Evolutionary conservation across 2,888 invertebrate genomes (phyloP), one percentile per base, ranked within the genome.

Genomic region (Dysmachus trigonus): DNA sequence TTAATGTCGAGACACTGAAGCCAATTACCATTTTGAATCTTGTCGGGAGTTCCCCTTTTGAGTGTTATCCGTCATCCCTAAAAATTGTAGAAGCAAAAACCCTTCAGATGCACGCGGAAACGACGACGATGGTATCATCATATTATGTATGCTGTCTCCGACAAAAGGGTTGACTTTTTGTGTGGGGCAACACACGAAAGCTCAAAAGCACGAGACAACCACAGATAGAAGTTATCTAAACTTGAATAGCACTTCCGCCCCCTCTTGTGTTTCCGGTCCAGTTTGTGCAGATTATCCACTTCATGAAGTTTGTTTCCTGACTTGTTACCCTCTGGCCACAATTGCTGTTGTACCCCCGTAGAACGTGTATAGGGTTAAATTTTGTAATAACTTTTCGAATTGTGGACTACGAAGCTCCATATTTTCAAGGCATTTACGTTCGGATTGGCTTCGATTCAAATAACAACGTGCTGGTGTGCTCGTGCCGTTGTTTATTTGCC

Each of bases 261-360:
- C 82, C 82, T 82, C 62, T 35, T 82, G 82, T 82, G 62, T 82
- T 82, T 82, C 82, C 82, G 82, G 82, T 82, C 82, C 82, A 82
- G 82, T 82, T 82, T 82, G 82, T 82, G 30, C 82, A 82, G 82
- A 82, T 82, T 82, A 82, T 82, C 82, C 62, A 82, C 82, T 62
- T 82, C 82, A 82, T 82, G 82, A 82, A 82, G 82, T 82, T 82
- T 62, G 82, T 82, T 82, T 82, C 82, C 82, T 82, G 82, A 82
- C 82, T 82, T 82, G 53, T 53, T 82, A 82, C 62, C 82, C 82
- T 62, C 35, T 82, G 62, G 82, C 82, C 82, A 62, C 82, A 82
- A 62, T 82, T 35, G 62, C 82, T 53, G 82, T 62, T 82, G 82
- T 31, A 53, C 35, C 33, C 18, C 33, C 18, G 82, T 33, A 62